phyloP scores from a whole-genome alignment of 2,113 vertebrate species.

The Mesocricetus auratus region DNA sequence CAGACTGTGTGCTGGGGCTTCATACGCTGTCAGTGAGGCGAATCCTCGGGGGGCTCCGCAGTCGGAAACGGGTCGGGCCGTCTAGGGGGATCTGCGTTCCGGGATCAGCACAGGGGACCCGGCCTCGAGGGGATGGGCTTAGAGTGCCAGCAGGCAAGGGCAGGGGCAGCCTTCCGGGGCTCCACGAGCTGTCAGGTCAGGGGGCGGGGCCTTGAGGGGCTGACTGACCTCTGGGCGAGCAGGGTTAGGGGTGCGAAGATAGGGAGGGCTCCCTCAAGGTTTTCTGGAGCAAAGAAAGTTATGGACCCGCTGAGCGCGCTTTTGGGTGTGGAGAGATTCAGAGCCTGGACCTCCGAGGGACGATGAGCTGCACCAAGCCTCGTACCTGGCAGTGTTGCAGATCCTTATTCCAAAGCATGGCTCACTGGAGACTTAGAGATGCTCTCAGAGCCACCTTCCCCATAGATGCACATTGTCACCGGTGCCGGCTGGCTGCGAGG shows the following conservation, averaged over 20 bases:
- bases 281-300: background rate
- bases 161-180: too few species aligned
- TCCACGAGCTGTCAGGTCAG: too few species aligned
- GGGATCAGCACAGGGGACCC: background rate
- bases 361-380: rapidly evolving
- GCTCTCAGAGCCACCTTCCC: background rate
- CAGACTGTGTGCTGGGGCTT: background rate
- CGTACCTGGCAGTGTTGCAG: background rate
- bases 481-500: background rate
- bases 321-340: background rate
- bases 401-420: background rate
- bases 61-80: background rate
- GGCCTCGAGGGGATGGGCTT: background rate
- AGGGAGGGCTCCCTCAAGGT: background rate
- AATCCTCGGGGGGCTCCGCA: background rate
- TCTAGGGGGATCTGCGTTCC: background rate
- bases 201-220: background rate
- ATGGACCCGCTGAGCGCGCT: rapidly evolving
- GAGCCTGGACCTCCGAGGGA: rapidly evolving
- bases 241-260: background rate
- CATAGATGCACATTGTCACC: background rate
- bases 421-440: rapidly evolving
- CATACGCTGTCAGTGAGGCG: background rate
- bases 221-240: background rate
- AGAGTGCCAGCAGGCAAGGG: background rate